These are phyloP conservation scores for Palythoa grandis DNA, from an alignment of 92 coral and sea anemone genomes.

Conservation along the genomic window DNA sequence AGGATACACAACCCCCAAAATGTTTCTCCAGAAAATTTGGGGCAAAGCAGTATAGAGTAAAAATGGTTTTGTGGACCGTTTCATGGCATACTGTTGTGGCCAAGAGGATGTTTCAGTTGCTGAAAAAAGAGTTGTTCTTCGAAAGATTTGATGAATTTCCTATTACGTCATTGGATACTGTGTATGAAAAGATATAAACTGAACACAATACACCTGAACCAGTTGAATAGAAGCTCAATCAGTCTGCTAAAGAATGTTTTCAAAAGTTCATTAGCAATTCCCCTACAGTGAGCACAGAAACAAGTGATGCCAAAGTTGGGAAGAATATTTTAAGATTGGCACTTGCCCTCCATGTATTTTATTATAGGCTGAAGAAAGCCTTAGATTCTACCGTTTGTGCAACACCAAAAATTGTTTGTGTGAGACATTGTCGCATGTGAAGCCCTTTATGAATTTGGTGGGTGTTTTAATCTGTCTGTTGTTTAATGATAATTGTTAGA, in stretches of 20 bases:
- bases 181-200: conserved; percentile 37
- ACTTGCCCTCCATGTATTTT: conserved; percentile 26
- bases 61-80: conserved; percentile 52
- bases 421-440: too few relatives aligned
- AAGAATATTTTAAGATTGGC: conserved; percentile 34
- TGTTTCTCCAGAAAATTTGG: conserved; percentile 55
- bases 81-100: conserved; percentile 18
- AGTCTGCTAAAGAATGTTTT: background rate
- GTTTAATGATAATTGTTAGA: too few relatives aligned
- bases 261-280: background rate
- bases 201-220: conserved; percentile 36
- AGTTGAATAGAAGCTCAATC: conserved; percentile 33
- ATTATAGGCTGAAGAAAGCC: conserved; percentile 42
- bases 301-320: conserved; percentile 41
- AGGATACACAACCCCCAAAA: conserved; percentile 52
- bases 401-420: conserved; percentile 21
- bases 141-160: conserved; percentile 24
- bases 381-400: conserved; percentile 26
- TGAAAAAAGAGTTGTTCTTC: conserved; percentile 35
- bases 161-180: conserved; percentile 15
- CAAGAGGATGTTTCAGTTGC: background rate
- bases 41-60: conserved; percentile 47
- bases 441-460: too few relatives aligned
- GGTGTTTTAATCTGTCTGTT: too few relatives aligned
- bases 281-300: background rate